A percentile compares a stretch with the other conserved stretches of the same genome.
Evolutionary conservation across 2,113 vertebrate genomes (phyloP).

Genomic region (Corydoras sp.): DNA sequence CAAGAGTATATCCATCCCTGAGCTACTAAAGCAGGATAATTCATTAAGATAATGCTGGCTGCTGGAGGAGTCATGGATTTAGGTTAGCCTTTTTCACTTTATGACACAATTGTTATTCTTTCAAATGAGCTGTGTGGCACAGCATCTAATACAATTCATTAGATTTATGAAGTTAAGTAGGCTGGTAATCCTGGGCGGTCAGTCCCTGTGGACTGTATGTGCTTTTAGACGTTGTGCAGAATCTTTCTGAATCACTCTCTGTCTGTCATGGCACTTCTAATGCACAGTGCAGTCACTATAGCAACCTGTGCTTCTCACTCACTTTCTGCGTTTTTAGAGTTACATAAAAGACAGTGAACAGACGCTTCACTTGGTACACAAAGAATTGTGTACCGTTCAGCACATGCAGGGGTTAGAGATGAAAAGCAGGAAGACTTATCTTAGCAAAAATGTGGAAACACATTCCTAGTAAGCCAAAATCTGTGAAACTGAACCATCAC

Average conservation of each 20-base stretch:
- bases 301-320: conserved; percentile 52
- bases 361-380: conserved; percentile 25
- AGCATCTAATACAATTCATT: too few relatives aligned
- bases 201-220: too few relatives aligned
- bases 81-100: background rate
- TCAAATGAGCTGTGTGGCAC: too few relatives aligned
- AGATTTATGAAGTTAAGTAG: too few relatives aligned
- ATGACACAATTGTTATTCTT: background rate
- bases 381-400: background rate
- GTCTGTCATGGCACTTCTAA: conserved; percentile 28
- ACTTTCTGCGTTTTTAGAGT: conserved; percentile 47
- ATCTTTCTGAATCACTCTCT: background rate
- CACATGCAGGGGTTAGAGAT: background rate
- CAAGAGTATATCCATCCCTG: background rate
- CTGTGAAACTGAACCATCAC: too few relatives aligned
- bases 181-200: too few relatives aligned
- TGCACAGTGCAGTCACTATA: conserved; percentile 53
- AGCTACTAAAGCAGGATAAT: background rate
- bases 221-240: background rate
- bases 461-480: too few relatives aligned
- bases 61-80: background rate
- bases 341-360: conserved; percentile 37
- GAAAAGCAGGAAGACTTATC: background rate
- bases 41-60: background rate
- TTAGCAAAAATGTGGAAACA: too few relatives aligned